A percentile compares a stretch with the other conserved stretches of the same genome.
Evolutionary conservation across 1,140 invertebrate genomes (phyloP).

Genomic region (Heliothis subflexa): DNA sequence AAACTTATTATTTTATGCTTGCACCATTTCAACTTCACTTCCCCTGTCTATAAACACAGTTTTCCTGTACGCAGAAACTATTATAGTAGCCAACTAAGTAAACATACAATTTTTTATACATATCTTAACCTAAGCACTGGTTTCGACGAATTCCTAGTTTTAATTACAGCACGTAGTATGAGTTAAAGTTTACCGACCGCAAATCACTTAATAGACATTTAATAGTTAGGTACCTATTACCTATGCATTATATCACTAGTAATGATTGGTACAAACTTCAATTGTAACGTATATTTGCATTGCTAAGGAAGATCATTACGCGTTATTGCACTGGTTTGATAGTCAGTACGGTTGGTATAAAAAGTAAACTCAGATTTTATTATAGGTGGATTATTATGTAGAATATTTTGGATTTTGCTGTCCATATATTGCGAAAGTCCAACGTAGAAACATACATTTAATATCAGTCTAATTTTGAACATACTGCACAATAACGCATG

Average conservation of each 20-base stretch:
- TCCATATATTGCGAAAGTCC: no score
- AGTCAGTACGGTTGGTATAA: neutral
- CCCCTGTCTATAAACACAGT: no score
- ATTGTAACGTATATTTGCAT: constrained; percentile 49
- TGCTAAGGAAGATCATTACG: constrained; percentile 35
- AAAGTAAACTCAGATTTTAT: neutral
- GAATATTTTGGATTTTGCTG: no score
- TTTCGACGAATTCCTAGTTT: constrained; percentile 4
- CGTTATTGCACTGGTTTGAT: constrained; percentile 25
- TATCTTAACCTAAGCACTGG: neutral
- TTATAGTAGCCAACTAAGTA: no score
- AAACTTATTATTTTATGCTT: no score
- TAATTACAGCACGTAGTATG: constrained; percentile 15
- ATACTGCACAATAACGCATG: no score
- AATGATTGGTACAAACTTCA: constrained; percentile 27
- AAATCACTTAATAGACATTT: constrained; percentile 45
- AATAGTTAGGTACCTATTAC: constrained; percentile 35
- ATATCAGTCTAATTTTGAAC: no score
- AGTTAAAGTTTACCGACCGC: constrained; percentile 36
- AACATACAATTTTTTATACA: neutral
- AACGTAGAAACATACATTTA: neutral
- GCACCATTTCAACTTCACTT: no score
- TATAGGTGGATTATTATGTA: no score
- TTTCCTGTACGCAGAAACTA: no score
- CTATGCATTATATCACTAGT: constrained; percentile 23